Conservation (phyloP, 1,140 invertebrate species). For the Drosophila busckii region DNA sequence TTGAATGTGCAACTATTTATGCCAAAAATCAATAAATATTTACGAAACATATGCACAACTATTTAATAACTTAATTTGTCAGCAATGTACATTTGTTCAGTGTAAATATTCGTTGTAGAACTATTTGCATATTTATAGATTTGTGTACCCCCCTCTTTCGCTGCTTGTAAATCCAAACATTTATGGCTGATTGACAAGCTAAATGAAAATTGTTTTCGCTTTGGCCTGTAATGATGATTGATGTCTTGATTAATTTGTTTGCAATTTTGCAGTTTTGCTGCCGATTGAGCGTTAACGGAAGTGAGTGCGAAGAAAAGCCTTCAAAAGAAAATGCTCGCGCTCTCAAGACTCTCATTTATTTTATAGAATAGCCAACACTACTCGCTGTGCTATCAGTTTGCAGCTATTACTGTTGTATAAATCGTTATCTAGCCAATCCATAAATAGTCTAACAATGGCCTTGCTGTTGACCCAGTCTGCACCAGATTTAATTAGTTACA, state of each 20-base stretch:
- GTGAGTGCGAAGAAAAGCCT: too few species aligned
- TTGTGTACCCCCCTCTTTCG: not conserved
- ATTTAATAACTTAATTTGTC: not conserved
- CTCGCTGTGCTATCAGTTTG: too few species aligned
- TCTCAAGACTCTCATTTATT: too few species aligned
- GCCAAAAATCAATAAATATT: constrained; percentile 44
- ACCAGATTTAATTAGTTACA: constrained; percentile 20
- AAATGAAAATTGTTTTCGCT: constrained; percentile 28
- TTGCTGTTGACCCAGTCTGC: constrained; percentile 21
- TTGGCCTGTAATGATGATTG: constrained; percentile 38
- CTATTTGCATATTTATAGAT: constrained; percentile 21
- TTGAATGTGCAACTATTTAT: constrained; percentile 65
- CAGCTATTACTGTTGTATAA: too few species aligned
- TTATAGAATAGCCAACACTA: too few species aligned
- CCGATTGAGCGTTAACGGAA: too few species aligned
- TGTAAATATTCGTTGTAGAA: constrained; percentile 7
- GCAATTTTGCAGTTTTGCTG: not conserved
- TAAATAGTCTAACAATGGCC: not conserved
- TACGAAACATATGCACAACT: not conserved
- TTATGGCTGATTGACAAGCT: constrained; percentile 36
- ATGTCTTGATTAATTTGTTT: constrained; percentile 36
- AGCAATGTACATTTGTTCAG: too few species aligned
- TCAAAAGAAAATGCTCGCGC: too few species aligned
- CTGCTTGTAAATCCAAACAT: constrained; percentile 14
- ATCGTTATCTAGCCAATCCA: not conserved